These are phyloP conservation scores for Pelusios castaneus DNA, from an alignment of 2,113 vertebrate genomes.

Conservation along the genomic window DNA sequence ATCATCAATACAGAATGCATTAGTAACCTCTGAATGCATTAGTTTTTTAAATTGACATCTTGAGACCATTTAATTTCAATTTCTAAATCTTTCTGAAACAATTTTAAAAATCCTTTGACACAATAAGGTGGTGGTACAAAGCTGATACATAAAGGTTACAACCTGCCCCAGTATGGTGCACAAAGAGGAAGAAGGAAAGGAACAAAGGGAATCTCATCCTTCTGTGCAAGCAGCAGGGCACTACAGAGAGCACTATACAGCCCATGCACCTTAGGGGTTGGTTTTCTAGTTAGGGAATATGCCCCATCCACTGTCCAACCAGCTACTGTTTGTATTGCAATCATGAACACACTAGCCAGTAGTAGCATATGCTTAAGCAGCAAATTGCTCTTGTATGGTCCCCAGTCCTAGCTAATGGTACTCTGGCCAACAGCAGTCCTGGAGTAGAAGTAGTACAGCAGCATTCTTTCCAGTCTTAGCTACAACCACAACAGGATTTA, in stretches of 20 bases:
- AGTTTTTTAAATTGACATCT: background rate
- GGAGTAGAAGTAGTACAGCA: background rate
- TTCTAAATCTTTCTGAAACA: background rate
- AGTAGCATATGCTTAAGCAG: background rate
- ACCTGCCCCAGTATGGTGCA: background rate
- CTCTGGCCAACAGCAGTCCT: background rate
- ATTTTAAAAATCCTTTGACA: constrained; percentile 49
- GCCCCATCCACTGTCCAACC: background rate
- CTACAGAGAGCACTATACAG: background rate
- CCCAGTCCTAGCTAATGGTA: background rate
- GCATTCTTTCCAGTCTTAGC: background rate
- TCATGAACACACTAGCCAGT: background rate
- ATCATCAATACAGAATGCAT: background rate
- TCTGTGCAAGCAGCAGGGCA: background rate
- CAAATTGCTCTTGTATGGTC: background rate
- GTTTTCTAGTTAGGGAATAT: background rate
- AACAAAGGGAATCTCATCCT: background rate
- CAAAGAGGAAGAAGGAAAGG: background rate
- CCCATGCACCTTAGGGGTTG: background rate
- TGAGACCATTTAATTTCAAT: background rate
- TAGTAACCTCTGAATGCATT: background rate
- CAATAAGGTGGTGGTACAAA: background rate
- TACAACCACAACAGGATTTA: background rate
- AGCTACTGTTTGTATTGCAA: background rate
- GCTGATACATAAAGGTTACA: background rate